phyloP scores from a whole-genome alignment of 1,140 invertebrate genomes.

The Scaptomyza montana region DNA sequence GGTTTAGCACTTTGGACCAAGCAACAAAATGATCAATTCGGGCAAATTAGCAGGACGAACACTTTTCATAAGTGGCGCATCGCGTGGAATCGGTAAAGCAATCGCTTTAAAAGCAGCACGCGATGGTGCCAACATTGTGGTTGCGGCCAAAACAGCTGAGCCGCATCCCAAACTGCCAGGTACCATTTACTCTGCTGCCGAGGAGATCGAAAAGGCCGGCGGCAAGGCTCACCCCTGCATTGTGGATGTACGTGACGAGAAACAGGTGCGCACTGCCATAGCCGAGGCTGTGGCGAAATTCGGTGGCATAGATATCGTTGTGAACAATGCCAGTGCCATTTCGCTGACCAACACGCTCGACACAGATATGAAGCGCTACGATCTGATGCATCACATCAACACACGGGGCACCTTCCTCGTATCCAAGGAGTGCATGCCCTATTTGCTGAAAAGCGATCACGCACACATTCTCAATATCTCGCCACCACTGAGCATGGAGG shows the following conservation, averaged over 20 bases:
- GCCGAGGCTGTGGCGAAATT: constrained; percentile 93
- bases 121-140: constrained; percentile 97
- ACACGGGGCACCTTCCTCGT: constrained; percentile 96
- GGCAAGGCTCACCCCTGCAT: constrained; percentile 96
- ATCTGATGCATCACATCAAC: constrained; percentile 97
- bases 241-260: constrained; percentile 96
- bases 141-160: constrained; percentile 98
- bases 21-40: constrained; percentile 83
- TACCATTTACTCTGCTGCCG: constrained; percentile 97
- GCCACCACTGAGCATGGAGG: constrained; percentile 95
- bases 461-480: constrained; percentile 98
- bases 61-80: constrained; percentile 98
- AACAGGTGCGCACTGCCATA: constrained; percentile 92
- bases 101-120: constrained; percentile 96
- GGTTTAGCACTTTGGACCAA: constrained; percentile 39
- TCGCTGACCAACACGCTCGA: constrained; percentile 92
- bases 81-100: constrained; percentile 98
- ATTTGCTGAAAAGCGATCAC: constrained; percentile 94
- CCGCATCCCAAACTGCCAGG: constrained; percentile 99
- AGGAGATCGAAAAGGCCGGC: constrained; percentile 91
- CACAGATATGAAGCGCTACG: constrained; percentile 98
- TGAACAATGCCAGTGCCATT: constrained; percentile 99
- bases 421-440: constrained; percentile 96
- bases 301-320: constrained; percentile 97
- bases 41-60: constrained; percentile 95